A percentile compares a stretch with the other conserved stretches of the same genome.
phyloP scores from a whole-genome alignment of 2,888 invertebrate species.

The Isotomurus palustris region DNA sequence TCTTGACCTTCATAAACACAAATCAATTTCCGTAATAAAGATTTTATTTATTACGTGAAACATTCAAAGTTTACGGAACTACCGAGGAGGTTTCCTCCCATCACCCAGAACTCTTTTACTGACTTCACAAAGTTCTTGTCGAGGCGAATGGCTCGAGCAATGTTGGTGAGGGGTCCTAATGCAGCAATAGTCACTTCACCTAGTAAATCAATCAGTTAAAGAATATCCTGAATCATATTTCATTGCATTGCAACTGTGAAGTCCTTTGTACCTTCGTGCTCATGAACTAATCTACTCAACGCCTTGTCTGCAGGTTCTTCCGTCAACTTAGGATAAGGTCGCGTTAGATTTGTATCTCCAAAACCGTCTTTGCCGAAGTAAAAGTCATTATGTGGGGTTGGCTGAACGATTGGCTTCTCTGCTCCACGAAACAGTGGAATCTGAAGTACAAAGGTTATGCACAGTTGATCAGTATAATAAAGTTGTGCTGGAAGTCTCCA shows the following conservation, averaged over 20 bases:
- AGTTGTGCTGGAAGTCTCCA: no score
- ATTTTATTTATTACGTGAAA: no score
- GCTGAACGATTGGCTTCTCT: constrained; percentile 31
- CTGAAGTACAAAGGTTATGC: no score
- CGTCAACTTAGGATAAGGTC: constrained; percentile 43
- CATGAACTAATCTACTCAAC: constrained; percentile 39
- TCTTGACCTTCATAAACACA: no score
- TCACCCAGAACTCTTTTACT: constrained; percentile 50
- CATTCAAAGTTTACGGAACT: no score
- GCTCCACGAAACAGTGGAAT: constrained; percentile 44
- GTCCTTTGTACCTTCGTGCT: constrained; percentile 46
- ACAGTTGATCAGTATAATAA: no score
- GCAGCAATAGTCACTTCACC: constrained; percentile 49
- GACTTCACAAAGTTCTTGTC: constrained; percentile 49
- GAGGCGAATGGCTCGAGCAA: constrained; percentile 50
- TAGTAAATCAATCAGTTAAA: no score
- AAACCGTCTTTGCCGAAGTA: constrained; percentile 50
- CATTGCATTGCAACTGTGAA: no score
- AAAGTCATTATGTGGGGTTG: no score
- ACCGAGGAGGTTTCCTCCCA: constrained; percentile 49
- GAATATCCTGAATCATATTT: background rate
- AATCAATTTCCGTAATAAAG: no score
- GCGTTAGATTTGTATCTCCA: constrained; percentile 46
- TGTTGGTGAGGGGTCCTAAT: constrained; percentile 52
- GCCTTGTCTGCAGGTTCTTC: constrained; percentile 45